Conservation (phyloP, 37 sponge, comb jelly and placozoan species). For the Bolinopsis microptera region DNA sequence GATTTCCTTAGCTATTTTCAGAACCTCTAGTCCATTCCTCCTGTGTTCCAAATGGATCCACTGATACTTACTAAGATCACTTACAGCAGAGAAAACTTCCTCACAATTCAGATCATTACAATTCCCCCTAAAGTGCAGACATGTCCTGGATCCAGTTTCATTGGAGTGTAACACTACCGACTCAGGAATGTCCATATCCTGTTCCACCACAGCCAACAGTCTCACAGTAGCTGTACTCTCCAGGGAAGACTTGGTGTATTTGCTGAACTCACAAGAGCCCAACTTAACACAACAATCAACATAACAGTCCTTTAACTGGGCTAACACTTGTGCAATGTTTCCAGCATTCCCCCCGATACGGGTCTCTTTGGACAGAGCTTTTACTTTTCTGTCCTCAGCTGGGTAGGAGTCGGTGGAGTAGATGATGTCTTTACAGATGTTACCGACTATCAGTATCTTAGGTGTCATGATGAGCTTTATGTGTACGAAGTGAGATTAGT, state of each 20-base stretch:
- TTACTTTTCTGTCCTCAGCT: conserved; percentile 34
- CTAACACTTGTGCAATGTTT: conserved; percentile 5
- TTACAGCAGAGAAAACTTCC: background rate
- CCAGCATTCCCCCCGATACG: conserved; percentile 34
- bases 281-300: conserved; percentile 13
- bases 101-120: background rate
- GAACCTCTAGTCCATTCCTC: conserved; percentile 31
- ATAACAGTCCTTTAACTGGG: background rate
- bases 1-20: background rate
- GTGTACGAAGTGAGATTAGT: too few relatives aligned
- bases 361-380: background rate
- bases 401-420: conserved; percentile 9
- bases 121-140: conserved; percentile 8
- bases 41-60: conserved; percentile 55
- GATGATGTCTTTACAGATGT: conserved; percentile 64
- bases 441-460: conserved; percentile 16
- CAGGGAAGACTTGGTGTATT: too few relatives aligned
- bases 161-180: background rate
- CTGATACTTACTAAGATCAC: background rate
- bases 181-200: background rate
- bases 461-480: background rate
- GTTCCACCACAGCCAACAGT: background rate
- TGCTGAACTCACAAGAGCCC: conserved; percentile 24
- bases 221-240: background rate
- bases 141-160: conserved; percentile 5